Evolutionary conservation across 2,113 vertebrate species (phyloP).

Genomic region (Stomatorhinus ivindoensis): DNA sequence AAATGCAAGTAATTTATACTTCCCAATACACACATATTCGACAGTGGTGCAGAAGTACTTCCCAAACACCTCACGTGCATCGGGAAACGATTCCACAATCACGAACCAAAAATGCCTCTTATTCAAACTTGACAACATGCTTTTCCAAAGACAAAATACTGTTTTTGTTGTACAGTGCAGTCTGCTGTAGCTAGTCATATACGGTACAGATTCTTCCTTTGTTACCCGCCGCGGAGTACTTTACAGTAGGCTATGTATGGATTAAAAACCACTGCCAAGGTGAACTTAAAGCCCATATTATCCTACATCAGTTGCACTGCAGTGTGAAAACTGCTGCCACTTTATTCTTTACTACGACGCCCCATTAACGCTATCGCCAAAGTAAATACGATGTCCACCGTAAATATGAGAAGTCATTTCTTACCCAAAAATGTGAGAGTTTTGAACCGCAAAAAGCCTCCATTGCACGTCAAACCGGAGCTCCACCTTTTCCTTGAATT

Average conservation of each 20-base stretch:
- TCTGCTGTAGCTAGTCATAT: background rate
- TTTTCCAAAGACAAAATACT: background rate
- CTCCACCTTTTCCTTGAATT: slow-evolving; percentile 30
- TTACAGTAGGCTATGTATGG: background rate
- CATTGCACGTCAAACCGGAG: slow-evolving; percentile 43
- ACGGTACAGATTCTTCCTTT: background rate
- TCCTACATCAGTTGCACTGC: background rate
- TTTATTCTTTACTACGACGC: background rate
- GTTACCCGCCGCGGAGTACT: background rate
- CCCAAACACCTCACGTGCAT: background rate
- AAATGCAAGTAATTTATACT: background rate
- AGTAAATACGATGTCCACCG: background rate
- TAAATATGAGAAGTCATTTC: background rate
- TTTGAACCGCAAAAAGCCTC: slow-evolving; percentile 57
- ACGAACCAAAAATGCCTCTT: background rate
- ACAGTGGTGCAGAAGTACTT: background rate
- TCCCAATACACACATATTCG: background rate
- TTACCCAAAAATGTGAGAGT: slow-evolving; percentile 60
- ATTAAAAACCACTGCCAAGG: background rate
- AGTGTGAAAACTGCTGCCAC: background rate
- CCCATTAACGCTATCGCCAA: background rate
- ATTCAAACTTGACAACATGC: background rate
- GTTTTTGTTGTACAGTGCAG: background rate
- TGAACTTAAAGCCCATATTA: background rate
- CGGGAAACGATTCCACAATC: background rate